Percentiles rank a stretch among this genome's conserved stretches.
phyloP scores from a whole-genome alignment of 2,113 vertebrate genomes.

The Gracilinanus agilis region DNA sequence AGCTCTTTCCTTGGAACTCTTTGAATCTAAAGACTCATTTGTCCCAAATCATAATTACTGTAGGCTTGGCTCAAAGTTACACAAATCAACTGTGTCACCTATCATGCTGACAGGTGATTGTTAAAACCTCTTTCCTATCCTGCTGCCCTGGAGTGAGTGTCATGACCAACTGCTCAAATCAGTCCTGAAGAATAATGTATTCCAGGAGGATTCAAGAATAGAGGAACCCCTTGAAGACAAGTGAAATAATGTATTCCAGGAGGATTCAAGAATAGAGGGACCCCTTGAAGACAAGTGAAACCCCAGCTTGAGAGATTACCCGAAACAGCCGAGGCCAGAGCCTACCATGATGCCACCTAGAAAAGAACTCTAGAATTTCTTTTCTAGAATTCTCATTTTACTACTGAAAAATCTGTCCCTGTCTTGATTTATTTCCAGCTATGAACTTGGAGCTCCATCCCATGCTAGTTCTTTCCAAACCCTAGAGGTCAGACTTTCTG shows the following conservation, averaged over 20 bases:
- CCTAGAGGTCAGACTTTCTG: background rate
- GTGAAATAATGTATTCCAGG: background rate
- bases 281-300: background rate
- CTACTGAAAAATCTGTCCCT: conserved; percentile 4
- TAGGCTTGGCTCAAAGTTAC: background rate
- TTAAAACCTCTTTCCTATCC: background rate
- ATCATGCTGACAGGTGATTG: background rate
- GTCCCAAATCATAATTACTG: background rate
- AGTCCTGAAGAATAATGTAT: background rate
- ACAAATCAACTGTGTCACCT: background rate
- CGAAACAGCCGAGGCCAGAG: background rate
- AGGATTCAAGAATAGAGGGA: background rate
- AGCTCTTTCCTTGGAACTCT: background rate
- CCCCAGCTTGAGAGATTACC: background rate
- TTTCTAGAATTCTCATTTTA: conserved; percentile 17
- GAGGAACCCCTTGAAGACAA: background rate
- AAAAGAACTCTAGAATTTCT: background rate
- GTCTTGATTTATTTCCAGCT: background rate
- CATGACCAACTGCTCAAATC: background rate
- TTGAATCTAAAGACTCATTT: background rate
- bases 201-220: background rate
- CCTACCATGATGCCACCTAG: too few relatives aligned
- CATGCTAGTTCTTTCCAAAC: background rate
- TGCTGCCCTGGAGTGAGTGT: background rate
- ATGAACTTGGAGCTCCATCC: background rate